A percentile compares a stretch with the other conserved stretches of the same genome.
Evolutionary conservation across 2,888 invertebrate species (phyloP).

Genomic region (Aelia acuminata): DNA sequence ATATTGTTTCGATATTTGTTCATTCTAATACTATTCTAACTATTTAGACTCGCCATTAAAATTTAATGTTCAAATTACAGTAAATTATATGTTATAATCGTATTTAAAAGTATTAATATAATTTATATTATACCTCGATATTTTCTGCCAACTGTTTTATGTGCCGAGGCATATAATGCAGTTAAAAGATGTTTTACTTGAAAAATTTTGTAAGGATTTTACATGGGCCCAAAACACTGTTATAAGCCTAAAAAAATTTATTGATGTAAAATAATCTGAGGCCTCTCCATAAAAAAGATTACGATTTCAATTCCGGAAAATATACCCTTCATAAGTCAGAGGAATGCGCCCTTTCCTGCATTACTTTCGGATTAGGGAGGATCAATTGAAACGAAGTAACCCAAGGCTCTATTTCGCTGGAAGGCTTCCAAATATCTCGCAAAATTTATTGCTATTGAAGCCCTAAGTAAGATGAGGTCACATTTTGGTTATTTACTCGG

Average conservation of each 20-base stretch:
- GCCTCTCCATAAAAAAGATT: neutral
- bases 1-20: too few relatives aligned
- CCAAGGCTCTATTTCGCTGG: neutral
- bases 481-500: conserved; percentile 18
- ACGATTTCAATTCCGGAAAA: neutral
- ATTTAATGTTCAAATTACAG: too few relatives aligned
- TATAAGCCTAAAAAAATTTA: neutral
- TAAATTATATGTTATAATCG: too few relatives aligned
- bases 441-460: conserved; percentile 28
- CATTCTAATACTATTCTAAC: too few relatives aligned
- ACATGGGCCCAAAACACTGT: neutral
- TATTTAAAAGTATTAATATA: too few relatives aligned
- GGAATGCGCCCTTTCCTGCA: neutral
- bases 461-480: neutral
- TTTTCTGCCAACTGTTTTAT: too few relatives aligned
- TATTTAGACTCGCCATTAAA: too few relatives aligned
- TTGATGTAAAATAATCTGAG: neutral
- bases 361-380: conserved; percentile 17
- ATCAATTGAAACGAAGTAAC: conserved; percentile 20
- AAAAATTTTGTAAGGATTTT: too few relatives aligned
- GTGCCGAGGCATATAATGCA: too few relatives aligned
- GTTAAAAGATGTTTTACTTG: too few relatives aligned
- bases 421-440: conserved; percentile 14
- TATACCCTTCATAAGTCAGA: neutral
- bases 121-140: too few relatives aligned